Base-by-base conservation (phyloP, 2,888 invertebrate genomes). In the Dastarcus helophoroides region DNA sequence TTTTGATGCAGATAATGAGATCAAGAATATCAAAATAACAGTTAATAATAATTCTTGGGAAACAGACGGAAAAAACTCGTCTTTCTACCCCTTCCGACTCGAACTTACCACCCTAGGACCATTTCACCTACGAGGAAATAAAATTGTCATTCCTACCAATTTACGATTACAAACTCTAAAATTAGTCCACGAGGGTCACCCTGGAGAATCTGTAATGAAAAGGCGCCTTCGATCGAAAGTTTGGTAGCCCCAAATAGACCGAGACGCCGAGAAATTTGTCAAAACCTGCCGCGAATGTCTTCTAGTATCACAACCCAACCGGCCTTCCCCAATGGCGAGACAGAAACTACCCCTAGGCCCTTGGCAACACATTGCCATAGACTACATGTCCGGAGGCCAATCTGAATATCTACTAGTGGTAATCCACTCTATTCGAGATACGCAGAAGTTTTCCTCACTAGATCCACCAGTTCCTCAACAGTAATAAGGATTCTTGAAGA, bases 331-430 rank as follows among this genome's bases (percentile, higher is more conserved):
- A 8, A 41, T 38, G 33, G 22, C 7, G 6, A 21, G 37, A 26
- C 32, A 32, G 6, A 34, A 26, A 26, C 26, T 39, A 13, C 38
- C 37, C 8, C n/a, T n/a, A n/a, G n/a, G n/a, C n/a, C 13, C 40
- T 2, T 40, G 32, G 40, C 27, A 35, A 14, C 22, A 13, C 22
- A n/a, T 43, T 5, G 46, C 40, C 6, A 31, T 39, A 14, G 42
- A 39, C 38, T 28, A 31, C 32, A 30, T 36, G 15, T 26, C 11
- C 32, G 38, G 10, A 11, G 34, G 13, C 10, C n/a, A n/a, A n/a
- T n/a, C n/a, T n/a, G n/a, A n/a, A n/a, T n/a, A n/a, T n/a, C n/a
- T n/a, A n/a, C n/a, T n/a, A n/a, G n/a, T n/a, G n/a, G n/a, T n/a
- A n/a, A n/a, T n/a, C n/a, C n/a, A n/a, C n/a, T n/a, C 29, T 40